Evolutionary conservation across 2,888 invertebrate species (phyloP), one percentile per base, ranked within the genome.

Genomic region (Lepetodrilus schrolli): DNA sequence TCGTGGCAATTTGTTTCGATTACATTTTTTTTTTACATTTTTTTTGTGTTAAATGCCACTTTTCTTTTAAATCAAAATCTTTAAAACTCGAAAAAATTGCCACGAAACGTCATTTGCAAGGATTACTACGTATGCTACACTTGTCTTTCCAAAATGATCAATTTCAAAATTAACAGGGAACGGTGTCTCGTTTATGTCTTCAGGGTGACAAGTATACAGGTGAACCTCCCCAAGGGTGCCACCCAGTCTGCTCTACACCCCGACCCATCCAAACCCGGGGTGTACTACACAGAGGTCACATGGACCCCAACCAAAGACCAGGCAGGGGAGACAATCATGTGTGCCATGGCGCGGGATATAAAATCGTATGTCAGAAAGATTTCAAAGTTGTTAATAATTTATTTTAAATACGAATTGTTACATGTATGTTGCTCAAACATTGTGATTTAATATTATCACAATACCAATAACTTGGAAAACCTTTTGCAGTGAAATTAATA

Each of bases 241-340:
- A 70, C 20, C 1, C n/a, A 70, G 7, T 47, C 76, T 3, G 72
- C 51, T 5, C 65, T 72, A 4, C 38, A 34, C 23, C 65, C 58
- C 7, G 74, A n/a, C n/a, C n/a, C n/a, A n/a, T n/a, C n/a, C n/a
- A n/a, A 74, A 20, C 43, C 74, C 0, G 65, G 74, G 4, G 76
- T 78, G 7, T 69, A 66, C 10, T 70, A 71, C 34, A 76, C 71
- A 74, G 65, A 68, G 21, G 47, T 78, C 1, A 73, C 70, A 4
- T 78, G 78, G 78, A 78, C 74, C 2, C 78, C 78, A 1, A 70
- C 48, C 51, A 51, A 26, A 7, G 23, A 58, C 34, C 74, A 78
- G 38, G 65, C 68, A 50, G 78, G 78, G 10, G 78, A 72, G 23
- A 72, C 74, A 36, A 76, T 76, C 13, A n/a, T 78, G 7, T 78